These are phyloP conservation scores for Philaethria dido DNA, from an alignment of 2,888 invertebrate species.

Conservation along the genomic window DNA sequence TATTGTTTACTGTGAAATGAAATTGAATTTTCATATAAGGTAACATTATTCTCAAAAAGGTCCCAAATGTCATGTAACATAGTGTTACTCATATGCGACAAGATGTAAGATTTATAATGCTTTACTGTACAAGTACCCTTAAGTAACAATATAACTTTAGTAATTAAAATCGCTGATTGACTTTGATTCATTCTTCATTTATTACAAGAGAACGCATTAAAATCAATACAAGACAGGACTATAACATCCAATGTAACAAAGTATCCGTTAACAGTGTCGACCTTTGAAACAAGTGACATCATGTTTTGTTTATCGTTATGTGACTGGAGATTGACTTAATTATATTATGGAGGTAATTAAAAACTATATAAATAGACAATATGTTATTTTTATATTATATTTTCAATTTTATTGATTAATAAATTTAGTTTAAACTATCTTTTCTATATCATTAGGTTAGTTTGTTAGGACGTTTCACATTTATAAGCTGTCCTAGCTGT, in stretches of 20 bases:
- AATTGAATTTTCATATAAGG: background rate
- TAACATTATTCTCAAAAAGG: background rate
- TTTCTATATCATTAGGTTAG: too few species aligned
- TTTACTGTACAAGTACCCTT: background rate
- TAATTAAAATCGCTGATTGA: too few species aligned
- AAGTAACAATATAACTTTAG: too few species aligned
- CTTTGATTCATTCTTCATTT: background rate
- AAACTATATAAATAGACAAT: too few species aligned
- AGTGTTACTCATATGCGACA: too few species aligned
- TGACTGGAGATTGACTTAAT: background rate
- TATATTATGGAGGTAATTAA: too few species aligned
- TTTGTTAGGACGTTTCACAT: too few species aligned
- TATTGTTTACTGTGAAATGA: background rate
- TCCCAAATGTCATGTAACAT: background rate
- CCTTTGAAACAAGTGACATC: background rate
- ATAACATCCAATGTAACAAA: background rate
- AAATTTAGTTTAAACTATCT: too few species aligned
- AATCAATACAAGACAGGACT: background rate
- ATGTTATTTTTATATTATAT: too few species aligned
- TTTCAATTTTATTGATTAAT: too few species aligned
- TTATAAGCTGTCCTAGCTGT: too few species aligned
- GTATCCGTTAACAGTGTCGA: background rate
- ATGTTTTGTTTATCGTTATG: background rate
- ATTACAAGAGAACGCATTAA: background rate
- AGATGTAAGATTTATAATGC: background rate